A percentile compares a stretch with the other conserved stretches of the same genome.
phyloP scores from a whole-genome alignment of 2,797 vertebrate genomes.

The Dendrocincla fuliginosa region DNA sequence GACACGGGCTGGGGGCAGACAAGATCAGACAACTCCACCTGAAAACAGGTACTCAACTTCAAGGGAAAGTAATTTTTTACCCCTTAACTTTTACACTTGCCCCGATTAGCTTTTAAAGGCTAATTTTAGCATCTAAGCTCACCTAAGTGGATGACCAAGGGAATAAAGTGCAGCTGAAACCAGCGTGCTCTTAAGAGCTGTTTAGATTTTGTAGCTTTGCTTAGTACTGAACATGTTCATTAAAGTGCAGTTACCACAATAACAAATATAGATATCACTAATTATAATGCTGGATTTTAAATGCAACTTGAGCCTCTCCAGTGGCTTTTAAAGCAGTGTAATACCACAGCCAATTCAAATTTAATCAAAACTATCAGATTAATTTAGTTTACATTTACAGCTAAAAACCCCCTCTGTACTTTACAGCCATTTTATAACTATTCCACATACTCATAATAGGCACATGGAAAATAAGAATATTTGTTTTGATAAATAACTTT shows the following conservation, averaged over 20 bases:
- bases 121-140: not conserved
- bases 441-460: not conserved
- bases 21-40: not conserved
- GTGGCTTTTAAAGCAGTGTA: slow-evolving; percentile 75
- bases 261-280: slow-evolving; percentile 77
- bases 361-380: slow-evolving; percentile 81
- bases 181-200: slow-evolving; percentile 19
- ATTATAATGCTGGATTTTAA: slow-evolving; percentile 77
- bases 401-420: slow-evolving; percentile 9
- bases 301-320: slow-evolving; percentile 65
- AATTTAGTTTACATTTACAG: slow-evolving; percentile 76
- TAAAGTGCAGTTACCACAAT: slow-evolving; percentile 73
- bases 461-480: not conserved
- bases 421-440: slow-evolving; percentile 42
- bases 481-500: not conserved
- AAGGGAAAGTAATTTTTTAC: not conserved
- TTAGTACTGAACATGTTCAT: slow-evolving; percentile 65
- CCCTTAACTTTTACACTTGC: not conserved
- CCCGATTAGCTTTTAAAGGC: not conserved
- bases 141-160: not conserved
- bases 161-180: slow-evolving; percentile 21
- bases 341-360: slow-evolving; percentile 76
- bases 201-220: slow-evolving; percentile 62
- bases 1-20: not conserved
- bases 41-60: not conserved